Base-by-base conservation (phyloP, 2,888 invertebrate species). In the Parnassius smintheus region DNA sequence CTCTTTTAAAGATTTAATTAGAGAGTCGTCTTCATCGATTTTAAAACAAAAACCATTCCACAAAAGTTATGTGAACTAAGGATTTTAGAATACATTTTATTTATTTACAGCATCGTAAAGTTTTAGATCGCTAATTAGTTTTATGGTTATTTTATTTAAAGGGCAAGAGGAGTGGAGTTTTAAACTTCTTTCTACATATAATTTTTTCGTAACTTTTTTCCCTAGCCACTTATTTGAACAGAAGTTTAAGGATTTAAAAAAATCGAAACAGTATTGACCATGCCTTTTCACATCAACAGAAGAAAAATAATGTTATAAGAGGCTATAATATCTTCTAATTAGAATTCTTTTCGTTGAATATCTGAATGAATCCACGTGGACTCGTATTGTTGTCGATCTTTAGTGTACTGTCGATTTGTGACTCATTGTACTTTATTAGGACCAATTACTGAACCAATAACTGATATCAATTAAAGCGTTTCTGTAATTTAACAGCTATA, bases 61-160 rank as follows among this genome's bases (percentile, higher is more conserved):
- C 71, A 67, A 75, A 76, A 71, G 71, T 73, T 76, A 78, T 79
- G 81, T 81, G 82, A 83, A 81, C 77, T 73, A 65, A 67, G 68
- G 70, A 68, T 64, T 64, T 70, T 69, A 72, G 74, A 73, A 68
- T 73, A 75, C 74, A 77, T 80, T 88, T 88, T 86, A 86, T 89
- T 85, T 82, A 85, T 88, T 88, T 90, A 88, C 76, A 66, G 73
- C 75, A 66, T 77, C 79, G 77, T 90, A 90, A 87, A 89, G 80
- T 75, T 76, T 83, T 83, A 79, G 80, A 85, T 89, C 82, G 82
- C 86, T 90, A 88, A 89, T 90, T 87, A 88, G 83, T 80, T 89
- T 86, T 86, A 88, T 83, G 80, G 77, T 67, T 69, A 74, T 85
- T 83, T 82, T 81, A 84, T 83, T 81, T 76, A 72, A 68, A 76